phyloP scores from a whole-genome alignment of 2,797 vertebrate genomes.

The Microhierax caerulescens region DNA sequence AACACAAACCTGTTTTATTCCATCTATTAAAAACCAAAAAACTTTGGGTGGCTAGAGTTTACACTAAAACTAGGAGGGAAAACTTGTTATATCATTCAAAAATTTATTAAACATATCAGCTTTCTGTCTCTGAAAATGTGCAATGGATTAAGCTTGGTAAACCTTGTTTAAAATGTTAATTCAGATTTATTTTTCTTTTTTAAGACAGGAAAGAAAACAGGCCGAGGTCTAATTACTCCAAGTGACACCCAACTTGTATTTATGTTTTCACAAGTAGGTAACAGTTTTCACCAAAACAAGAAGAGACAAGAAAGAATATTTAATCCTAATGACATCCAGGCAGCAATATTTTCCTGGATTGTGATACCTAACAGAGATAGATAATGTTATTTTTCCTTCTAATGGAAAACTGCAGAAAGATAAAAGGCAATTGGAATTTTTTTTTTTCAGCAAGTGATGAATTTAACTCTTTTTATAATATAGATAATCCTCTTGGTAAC shows the following conservation, averaged over 20 bases:
- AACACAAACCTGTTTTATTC: not conserved
- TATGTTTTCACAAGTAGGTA: not conserved
- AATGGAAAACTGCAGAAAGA: constrained; percentile 52
- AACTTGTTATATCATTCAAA: not conserved
- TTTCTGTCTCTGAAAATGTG: not conserved
- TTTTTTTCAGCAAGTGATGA: constrained; percentile 24
- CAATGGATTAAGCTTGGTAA: not conserved
- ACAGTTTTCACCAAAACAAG: not conserved
- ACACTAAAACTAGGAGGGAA: not conserved
- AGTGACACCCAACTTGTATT: not conserved
- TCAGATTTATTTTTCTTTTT: not conserved
- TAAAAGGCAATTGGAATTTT: constrained; percentile 37
- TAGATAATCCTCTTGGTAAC: constrained; percentile 10
- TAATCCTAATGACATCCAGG: constrained; percentile 13
- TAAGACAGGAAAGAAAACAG: not conserved
- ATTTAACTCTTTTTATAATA: constrained; percentile 42
- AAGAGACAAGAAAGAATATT: not conserved
- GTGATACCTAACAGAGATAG: constrained; percentile 30
- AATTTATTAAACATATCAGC: not conserved
- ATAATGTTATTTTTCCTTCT: constrained; percentile 46
- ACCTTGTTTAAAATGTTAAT: not conserved
- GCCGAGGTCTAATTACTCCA: not conserved
- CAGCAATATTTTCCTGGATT: constrained; percentile 2
- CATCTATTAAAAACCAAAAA: not conserved
- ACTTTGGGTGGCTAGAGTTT: not conserved